Evolutionary conservation across 2,888 invertebrate genomes (phyloP), one percentile per base, ranked within the genome.

Genomic region (Drosophila quinaria): DNA sequence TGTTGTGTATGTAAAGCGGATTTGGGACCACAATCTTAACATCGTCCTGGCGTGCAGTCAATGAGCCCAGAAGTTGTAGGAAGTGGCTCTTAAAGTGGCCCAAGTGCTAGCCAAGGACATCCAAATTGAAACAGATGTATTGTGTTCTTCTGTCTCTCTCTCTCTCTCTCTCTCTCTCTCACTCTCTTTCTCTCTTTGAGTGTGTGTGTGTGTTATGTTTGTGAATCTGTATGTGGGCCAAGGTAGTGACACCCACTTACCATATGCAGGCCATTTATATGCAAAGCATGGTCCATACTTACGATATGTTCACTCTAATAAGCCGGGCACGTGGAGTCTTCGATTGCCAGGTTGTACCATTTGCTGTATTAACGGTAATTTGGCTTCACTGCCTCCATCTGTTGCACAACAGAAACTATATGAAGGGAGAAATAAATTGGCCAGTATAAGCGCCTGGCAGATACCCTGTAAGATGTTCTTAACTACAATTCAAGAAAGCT

Each of bases 231-330:
- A 79, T 81, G 77, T 85, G 82, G 74, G 78, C 80, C 80, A 76
- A 76, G 76, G 76, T 50, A 79, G 47, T 54, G 31, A 63, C 39
- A 54, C 47, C 35, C 52, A 22, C 60, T 47, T 41, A 19, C 67
- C 78, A 73, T 70, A 81, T 86, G 72, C 71, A 78, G 72, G 82
- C 74, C 87, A 87, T 84, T 84, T 84, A 82, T 87, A 84, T 87
- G 87, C 84, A 87, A 87, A 85, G 80, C 87, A 84, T 81, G 73
- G 76, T 69, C 87, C 79, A 76, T 61, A 71, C 78, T 78, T 70
- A 58, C 81, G 78, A 78, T 72, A 85, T 78, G 78, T 50, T 73
- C 70, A 49, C 69, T 83, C 64, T 86, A 86, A 86, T 86, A 83
- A 83, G 87, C 76, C 59, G 67, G 65, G 74, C 78, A 76, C 76